These are phyloP conservation scores for Oscheius sp. DNA, from an alignment of 1,140 invertebrate species.

Conservation along the genomic window DNA sequence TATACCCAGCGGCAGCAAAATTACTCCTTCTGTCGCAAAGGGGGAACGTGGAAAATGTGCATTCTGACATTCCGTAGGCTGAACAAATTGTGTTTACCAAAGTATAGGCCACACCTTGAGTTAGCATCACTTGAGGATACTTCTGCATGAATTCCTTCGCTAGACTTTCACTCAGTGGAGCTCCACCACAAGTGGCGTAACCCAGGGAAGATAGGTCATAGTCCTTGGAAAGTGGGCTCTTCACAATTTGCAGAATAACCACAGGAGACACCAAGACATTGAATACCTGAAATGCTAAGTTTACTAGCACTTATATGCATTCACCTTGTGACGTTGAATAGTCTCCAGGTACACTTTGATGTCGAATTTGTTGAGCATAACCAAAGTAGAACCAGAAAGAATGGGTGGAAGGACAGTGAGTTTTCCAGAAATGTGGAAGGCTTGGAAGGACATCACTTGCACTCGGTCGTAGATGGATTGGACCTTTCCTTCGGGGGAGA, in stretches of 20 bases:
- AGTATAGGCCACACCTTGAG: neutral
- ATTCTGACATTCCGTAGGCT: conserved; percentile 65
- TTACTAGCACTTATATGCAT: neutral
- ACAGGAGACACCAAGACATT: conserved; percentile 65
- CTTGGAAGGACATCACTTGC: conserved; percentile 31
- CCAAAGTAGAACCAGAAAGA: conserved; percentile 12
- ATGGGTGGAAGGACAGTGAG: neutral
- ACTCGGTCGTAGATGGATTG: neutral
- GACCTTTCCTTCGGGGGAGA: neutral
- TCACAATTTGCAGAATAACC: conserved; percentile 71
- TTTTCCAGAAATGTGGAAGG: conserved; percentile 41
- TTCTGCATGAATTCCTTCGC: conserved; percentile 30
- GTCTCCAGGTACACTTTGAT: conserved; percentile 15
- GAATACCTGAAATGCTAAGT: neutral
- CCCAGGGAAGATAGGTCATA: conserved; percentile 67
- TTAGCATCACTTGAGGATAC: conserved; percentile 19
- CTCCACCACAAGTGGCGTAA: conserved; percentile 70
- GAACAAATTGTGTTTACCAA: neutral
- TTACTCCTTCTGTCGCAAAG: conserved; percentile 39
- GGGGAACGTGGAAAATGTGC: conserved; percentile 57
- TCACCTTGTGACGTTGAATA: conserved; percentile 33
- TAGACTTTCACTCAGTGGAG: conserved; percentile 67
- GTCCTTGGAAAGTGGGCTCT: conserved; percentile 67
- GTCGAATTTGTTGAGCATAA: conserved; percentile 25
- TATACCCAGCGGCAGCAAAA: conserved; percentile 70